Evolutionary conservation across 2,797 vertebrate species (phyloP), one percentile per base, ranked within the genome.

Genomic region (Molossus molossus): DNA sequence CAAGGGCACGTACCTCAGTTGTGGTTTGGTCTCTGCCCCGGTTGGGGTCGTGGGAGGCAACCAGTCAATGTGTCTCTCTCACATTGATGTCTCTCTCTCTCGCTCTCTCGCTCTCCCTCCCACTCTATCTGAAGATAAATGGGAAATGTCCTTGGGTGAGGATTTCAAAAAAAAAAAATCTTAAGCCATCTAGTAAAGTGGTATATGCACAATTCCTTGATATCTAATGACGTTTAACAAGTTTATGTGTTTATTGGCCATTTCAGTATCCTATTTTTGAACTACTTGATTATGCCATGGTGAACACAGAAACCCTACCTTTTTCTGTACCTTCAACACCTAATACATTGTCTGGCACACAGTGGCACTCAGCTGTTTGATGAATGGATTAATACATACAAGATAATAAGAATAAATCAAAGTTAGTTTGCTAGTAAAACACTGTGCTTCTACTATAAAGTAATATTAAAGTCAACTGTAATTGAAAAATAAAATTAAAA

Each of bases 301-400:
- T 55, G 14, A 60, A 18, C 18, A 12, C 65, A 80, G 29, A 70
- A 90, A 58, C 62, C 23, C 5, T 91, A 11, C 37, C 21, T 81
- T 88, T 77, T 60, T 64, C 23, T 94, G 65, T 70, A 91, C 87
- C 11, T 72, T 94, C 1, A 0, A 0, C 17, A 15, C 65, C 21
- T 29, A 81, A 18, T 11, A 7, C 69, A 62, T 29, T 90, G 60
- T 65, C 95, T 96, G 94, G 27, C 21, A 93, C 64, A 53, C 62
- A 87, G 85, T 93, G 87, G 85, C 89, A 82, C 48, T 25, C 48
- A 77, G 5, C 8, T 76, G 33, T 69, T 77, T 79, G 27, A 15
- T 69, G 70, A 72, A n/a, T 85, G 6, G 79, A 50, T 58, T 53
- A 29, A 48, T 53, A 72, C 27, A 29, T 55, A 48, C 12, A 67